Percentiles rank a stretch among this genome's conserved stretches.
Evolutionary conservation across 1,140 invertebrate genomes (phyloP).

Genomic region (Temnothorax nylanderi): DNA sequence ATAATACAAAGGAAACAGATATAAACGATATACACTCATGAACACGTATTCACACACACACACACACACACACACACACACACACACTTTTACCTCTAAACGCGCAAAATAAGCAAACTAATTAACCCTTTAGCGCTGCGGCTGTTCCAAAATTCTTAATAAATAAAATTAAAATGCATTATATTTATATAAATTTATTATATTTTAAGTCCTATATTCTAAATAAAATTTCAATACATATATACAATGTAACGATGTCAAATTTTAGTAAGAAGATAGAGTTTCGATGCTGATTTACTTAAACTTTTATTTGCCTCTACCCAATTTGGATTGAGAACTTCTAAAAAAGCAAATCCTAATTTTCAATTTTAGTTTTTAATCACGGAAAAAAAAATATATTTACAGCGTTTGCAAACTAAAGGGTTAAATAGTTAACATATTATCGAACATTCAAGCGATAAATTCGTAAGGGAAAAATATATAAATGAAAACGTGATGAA

Average conservation of each 20-base stretch:
- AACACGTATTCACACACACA: slow-evolving; percentile 53
- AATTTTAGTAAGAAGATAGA: slow-evolving; percentile 9
- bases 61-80: slow-evolving; percentile 65
- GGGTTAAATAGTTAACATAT: slow-evolving; percentile 70
- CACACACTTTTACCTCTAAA: slow-evolving; percentile 58
- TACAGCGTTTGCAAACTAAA: slow-evolving; percentile 17
- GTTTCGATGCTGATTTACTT: background rate
- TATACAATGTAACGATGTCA: background rate
- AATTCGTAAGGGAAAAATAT: slow-evolving; percentile 74
- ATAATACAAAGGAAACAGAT: slow-evolving; percentile 61
- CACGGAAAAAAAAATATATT: background rate
- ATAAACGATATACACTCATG: slow-evolving; percentile 51
- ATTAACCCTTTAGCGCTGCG: background rate
- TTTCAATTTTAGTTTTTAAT: background rate
- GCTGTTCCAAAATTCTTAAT: background rate
- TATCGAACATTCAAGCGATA: slow-evolving; percentile 79
- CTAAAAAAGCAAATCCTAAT: background rate
- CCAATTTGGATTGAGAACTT: background rate
- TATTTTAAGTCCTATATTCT: background rate
- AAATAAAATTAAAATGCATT: background rate
- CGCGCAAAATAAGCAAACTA: slow-evolving; percentile 61
- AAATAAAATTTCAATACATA: background rate
- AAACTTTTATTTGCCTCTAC: slow-evolving; percentile 11
- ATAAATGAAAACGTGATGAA: slow-evolving; percentile 55
- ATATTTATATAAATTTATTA: background rate